Conservation (phyloP, 2,797 vertebrate genomes). For the Dipus sagitta region DNA sequence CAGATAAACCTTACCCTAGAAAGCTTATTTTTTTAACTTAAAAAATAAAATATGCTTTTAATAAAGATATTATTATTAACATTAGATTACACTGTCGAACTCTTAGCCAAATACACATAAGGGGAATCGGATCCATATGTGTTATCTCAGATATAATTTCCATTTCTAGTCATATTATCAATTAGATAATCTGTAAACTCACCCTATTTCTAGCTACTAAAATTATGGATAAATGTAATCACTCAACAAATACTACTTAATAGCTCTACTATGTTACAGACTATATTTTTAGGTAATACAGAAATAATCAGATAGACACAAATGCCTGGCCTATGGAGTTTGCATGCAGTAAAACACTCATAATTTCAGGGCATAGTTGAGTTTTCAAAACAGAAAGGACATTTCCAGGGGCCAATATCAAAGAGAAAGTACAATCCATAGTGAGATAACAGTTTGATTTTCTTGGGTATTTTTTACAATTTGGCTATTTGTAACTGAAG, state of each 20-base stretch:
- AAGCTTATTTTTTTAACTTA: not conserved
- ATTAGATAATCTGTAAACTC: not conserved
- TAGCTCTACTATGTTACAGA: not conserved
- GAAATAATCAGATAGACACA: not conserved
- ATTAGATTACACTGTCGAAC: not conserved
- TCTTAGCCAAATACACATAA: not conserved
- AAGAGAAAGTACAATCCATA: not conserved
- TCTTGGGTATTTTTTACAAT: not conserved
- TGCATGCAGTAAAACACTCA: constrained; percentile 13
- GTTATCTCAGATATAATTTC: not conserved
- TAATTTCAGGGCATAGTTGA: not conserved
- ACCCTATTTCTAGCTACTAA: not conserved
- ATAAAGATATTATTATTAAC: not conserved
- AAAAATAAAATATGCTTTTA: not conserved
- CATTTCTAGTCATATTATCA: not conserved
- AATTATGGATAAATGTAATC: constrained; percentile 37
- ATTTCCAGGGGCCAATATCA: not conserved
- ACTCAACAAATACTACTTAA: constrained; percentile 16
- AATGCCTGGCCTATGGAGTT: not conserved
- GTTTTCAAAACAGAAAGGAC: constrained; percentile 23
- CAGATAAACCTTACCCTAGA: not conserved
- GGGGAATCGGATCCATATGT: not conserved
- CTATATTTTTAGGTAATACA: not conserved
- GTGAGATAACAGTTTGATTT: constrained; percentile 14
- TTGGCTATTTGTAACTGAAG: constrained; percentile 7